Evolutionary conservation across 2,888 invertebrate genomes (phyloP).

Genomic region (Sceliomorpha sp.): DNA sequence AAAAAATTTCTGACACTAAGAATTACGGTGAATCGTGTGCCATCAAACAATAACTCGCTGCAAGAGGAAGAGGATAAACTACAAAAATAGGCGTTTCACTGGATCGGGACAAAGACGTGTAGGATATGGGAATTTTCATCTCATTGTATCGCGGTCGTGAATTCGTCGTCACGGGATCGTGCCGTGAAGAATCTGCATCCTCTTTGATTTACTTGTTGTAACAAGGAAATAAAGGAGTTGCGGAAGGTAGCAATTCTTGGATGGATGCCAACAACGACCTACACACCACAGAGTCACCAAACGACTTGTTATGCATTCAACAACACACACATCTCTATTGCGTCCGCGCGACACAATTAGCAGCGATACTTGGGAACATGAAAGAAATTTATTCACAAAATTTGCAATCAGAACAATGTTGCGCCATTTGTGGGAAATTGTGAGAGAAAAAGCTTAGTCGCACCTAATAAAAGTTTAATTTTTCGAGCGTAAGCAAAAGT

Average conservation of each 20-base stretch:
- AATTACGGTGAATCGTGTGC: slow-evolving; percentile 9
- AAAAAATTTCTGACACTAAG: slow-evolving; percentile 13
- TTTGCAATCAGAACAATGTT: slow-evolving; percentile 1
- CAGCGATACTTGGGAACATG: slow-evolving; percentile 21
- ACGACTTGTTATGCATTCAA: slow-evolving; percentile 23
- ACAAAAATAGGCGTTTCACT: background rate
- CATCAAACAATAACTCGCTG: slow-evolving; percentile 2
- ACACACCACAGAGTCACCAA: slow-evolving; percentile 22
- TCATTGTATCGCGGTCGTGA: slow-evolving; percentile 1
- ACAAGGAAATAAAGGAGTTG: background rate
- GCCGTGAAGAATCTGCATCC: slow-evolving; percentile 18
- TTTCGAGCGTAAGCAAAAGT: too few species aligned
- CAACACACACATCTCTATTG: slow-evolving; percentile 24
- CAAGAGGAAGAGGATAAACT: slow-evolving; percentile 4
- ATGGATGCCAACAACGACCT: slow-evolving; percentile 27
- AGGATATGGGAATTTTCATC: slow-evolving; percentile 4
- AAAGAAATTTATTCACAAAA: slow-evolving; percentile 18
- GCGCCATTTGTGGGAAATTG: background rate
- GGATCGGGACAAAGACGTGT: background rate
- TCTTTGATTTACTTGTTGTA: slow-evolving; percentile 10
- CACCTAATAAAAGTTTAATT: background rate
- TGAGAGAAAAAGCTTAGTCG: background rate
- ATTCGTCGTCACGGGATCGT: slow-evolving; percentile 1
- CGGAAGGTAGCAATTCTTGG: slow-evolving; percentile 27
- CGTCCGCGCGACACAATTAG: slow-evolving; percentile 22